phyloP scores from a whole-genome alignment of 2,888 invertebrate species.

The Latheticus oryzae region DNA sequence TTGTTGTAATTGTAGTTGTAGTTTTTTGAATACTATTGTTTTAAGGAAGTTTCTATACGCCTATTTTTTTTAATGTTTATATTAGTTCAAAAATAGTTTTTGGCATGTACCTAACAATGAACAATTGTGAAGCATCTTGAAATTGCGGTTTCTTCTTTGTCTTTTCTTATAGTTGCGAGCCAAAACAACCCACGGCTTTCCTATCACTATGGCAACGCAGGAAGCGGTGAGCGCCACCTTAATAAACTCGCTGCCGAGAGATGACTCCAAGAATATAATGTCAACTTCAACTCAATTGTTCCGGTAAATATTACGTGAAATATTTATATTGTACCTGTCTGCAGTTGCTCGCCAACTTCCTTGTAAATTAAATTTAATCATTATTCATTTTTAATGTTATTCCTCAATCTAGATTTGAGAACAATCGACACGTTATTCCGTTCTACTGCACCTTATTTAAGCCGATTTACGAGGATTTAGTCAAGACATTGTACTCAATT shows the following conservation, averaged over 20 bases:
- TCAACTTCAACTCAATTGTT: constrained; percentile 56
- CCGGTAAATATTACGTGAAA: constrained; percentile 54
- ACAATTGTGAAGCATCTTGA: too few species aligned
- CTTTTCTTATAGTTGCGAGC: constrained; percentile 39
- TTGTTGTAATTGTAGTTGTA: too few species aligned
- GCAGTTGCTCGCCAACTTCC: constrained; percentile 5
- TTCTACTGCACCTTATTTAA: constrained; percentile 30
- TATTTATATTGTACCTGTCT: constrained; percentile 44
- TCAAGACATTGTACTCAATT: constrained; percentile 28
- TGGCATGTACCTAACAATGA: too few species aligned
- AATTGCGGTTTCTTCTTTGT: constrained; percentile 43
- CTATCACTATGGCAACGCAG: constrained; percentile 54
- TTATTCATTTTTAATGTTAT: constrained; percentile 20
- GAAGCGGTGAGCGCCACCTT: constrained; percentile 51
- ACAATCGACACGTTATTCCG: constrained; percentile 33
- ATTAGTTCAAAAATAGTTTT: too few species aligned
- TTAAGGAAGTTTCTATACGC: too few species aligned
- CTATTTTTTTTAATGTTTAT: too few species aligned
- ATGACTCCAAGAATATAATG: constrained; percentile 48
- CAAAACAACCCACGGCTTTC: constrained; percentile 49
- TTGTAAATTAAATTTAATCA: constrained; percentile 19
- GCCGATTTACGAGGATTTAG: constrained; percentile 32
- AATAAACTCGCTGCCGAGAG: constrained; percentile 55
- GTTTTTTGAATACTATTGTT: too few species aligned
- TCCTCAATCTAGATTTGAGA: constrained; percentile 17